Evolutionary conservation across 2,797 vertebrate genomes (phyloP), one percentile per base, ranked within the genome.

Genomic region (Spea hammondii): DNA sequence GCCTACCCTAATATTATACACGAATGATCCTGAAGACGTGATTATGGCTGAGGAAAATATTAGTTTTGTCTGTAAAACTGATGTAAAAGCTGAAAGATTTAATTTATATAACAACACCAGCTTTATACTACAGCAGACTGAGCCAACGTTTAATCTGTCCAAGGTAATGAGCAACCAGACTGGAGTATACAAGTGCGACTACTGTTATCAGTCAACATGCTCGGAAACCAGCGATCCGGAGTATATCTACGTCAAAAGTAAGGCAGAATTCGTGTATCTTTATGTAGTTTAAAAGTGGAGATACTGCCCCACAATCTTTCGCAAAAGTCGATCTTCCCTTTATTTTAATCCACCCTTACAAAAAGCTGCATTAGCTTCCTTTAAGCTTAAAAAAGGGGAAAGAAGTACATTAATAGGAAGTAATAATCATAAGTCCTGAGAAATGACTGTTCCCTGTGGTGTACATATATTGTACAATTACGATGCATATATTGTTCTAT

Each of bases 221-320:
- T 79, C 77, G 46, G 14, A 59, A 45, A 8, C 48, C 9, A 79
- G 77, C 6, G 64, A 73, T 6, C 64, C 53, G 44, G 14, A 46
- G 11, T 7, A 72, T 12, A 57, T 79, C 9, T 79, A 73, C 68
- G 70, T 73, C 12, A 54, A 4, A n/a, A 60, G 77, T 79, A 68
- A 67, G 68, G n/a, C 10, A 59, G n/a, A n/a, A n/a, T n/a, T 8
- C 13, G 14, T 12, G 4, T 62, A 17, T 1, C 14, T 5, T 9
- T 49, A 49, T n/a, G n/a, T n/a, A 9, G 48, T 69, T 17, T 5
- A 49, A 69, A n/a, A 32, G 32, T 32, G 32, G 32, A 32, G 32
- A 32, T 32, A 32, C 2, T 32, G 55, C 4, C 14, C 14, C 2
- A 10, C 5, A 10, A 13, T 13, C 14, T 59, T 0, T n/a, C 1